A percentile compares a stretch with the other conserved stretches of the same genome.
phyloP scores from a whole-genome alignment of 2,797 vertebrate species.

The Melanotaenia trifasciata region DNA sequence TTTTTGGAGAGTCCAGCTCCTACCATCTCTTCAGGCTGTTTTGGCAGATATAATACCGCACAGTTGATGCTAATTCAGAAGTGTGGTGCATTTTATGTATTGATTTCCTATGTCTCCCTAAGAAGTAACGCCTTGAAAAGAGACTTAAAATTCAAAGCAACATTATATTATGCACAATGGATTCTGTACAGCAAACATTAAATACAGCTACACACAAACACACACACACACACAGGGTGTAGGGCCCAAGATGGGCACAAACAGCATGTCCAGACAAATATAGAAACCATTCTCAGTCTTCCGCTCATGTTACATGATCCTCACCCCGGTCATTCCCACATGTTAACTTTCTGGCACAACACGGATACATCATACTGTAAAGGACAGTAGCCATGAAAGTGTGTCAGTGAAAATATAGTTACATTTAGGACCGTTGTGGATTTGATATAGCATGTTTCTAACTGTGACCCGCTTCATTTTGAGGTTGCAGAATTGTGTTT shows the following conservation, averaged over 20 bases:
- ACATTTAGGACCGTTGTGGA: conserved; percentile 8
- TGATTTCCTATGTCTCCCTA: not conserved
- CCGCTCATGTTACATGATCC: conserved; percentile 64
- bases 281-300: conserved; percentile 72
- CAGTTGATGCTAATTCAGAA: not conserved
- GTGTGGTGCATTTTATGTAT: not conserved
- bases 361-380: conserved; percentile 36
- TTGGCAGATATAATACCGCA: not conserved
- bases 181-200: conserved; percentile 2
- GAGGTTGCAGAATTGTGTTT: not conserved
- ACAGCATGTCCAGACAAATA: conserved; percentile 76
- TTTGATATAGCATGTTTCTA: conserved; percentile 1
- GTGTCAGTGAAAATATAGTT: conserved; percentile 30
- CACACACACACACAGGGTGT: conserved; percentile 39
- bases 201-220: conserved; percentile 6
- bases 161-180: not conserved
- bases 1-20: not conserved
- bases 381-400: conserved; percentile 45
- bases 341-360: conserved; percentile 57
- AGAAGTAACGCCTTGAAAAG: not conserved
- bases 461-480: conserved; percentile 18
- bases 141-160: not conserved
- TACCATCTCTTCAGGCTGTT: not conserved
- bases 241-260: conserved; percentile 81
- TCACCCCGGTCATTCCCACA: conserved; percentile 35